Evolutionary conservation across 2,888 invertebrate genomes (phyloP).

Genomic region (Mesorhabditis spiculigera): DNA sequence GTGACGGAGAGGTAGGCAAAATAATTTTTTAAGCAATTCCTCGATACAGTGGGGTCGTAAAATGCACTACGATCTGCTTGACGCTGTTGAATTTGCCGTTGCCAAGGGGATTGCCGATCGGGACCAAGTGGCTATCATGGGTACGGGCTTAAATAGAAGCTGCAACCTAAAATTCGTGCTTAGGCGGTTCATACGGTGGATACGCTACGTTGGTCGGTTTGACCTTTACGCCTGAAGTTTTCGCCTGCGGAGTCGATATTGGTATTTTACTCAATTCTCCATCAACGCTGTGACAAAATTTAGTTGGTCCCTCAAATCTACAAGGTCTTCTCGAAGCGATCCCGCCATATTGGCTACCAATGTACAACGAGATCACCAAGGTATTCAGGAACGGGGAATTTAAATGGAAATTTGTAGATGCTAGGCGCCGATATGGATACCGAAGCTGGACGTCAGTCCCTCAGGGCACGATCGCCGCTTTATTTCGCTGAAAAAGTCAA

Average conservation of each 20-base stretch:
- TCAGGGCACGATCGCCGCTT: slow-evolving; percentile 51
- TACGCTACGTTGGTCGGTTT: slow-evolving; percentile 56
- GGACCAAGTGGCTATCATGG: slow-evolving; percentile 47
- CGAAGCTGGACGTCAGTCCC: slow-evolving; percentile 45
- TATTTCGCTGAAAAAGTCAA: slow-evolving; percentile 53
- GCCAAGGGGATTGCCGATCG: slow-evolving; percentile 47
- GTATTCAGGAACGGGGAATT: slow-evolving; percentile 15
- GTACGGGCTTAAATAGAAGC: slow-evolving; percentile 11
- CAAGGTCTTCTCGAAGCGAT: slow-evolving; percentile 54
- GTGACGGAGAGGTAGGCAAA: slow-evolving; percentile 46
- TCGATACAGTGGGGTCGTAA: slow-evolving; percentile 50
- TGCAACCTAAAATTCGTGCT: not conserved
- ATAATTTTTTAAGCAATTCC: not conserved
- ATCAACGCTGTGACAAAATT: too few species aligned
- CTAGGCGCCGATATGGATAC: slow-evolving; percentile 41
- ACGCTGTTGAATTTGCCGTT: slow-evolving; percentile 54
- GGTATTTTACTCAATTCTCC: not conserved
- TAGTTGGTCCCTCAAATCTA: slow-evolving; percentile 55
- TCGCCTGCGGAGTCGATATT: slow-evolving; percentile 57
- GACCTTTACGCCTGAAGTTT: slow-evolving; percentile 56
- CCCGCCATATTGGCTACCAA: slow-evolving; percentile 57
- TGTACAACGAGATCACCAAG: slow-evolving; percentile 53
- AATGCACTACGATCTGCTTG: slow-evolving; percentile 57
- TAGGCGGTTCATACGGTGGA: slow-evolving; percentile 51
- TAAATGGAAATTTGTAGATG: slow-evolving; percentile 20